phyloP scores from a whole-genome alignment of 2,113 vertebrate species.

The Motacilla alba region DNA sequence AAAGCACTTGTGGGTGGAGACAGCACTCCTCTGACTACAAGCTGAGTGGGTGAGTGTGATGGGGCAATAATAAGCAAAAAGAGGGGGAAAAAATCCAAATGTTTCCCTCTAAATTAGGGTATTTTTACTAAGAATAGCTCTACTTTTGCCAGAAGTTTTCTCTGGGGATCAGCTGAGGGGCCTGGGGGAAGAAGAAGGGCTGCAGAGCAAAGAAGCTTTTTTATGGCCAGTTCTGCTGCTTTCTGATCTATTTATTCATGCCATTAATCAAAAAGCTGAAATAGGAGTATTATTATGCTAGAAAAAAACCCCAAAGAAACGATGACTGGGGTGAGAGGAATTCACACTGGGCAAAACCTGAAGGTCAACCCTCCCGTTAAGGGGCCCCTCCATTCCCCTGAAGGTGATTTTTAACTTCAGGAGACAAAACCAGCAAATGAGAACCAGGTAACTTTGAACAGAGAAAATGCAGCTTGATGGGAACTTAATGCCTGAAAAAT shows the following conservation, averaged over 20 bases:
- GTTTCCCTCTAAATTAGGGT: background rate
- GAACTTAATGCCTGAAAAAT: background rate
- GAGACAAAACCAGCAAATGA: background rate
- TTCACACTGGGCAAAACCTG: background rate
- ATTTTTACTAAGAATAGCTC: background rate
- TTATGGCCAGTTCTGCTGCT: background rate
- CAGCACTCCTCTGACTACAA: background rate
- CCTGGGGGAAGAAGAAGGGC: background rate
- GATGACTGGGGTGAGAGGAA: background rate
- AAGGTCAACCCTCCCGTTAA: background rate
- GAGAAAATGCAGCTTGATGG: background rate
- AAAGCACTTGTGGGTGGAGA: background rate
- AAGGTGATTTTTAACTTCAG: constrained; percentile 7
- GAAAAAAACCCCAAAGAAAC: background rate
- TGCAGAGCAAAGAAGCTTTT: background rate
- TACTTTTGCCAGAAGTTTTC: background rate
- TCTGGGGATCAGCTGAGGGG: background rate
- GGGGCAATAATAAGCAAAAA: background rate
- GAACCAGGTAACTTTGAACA: background rate
- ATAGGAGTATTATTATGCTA: background rate
- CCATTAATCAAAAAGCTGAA: constrained; percentile 27
- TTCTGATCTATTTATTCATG: constrained; percentile 14
- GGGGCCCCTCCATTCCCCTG: background rate
- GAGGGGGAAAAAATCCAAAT: accelerated
- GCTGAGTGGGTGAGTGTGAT: background rate